Evolutionary conservation across 2,888 invertebrate genomes (phyloP).

Genomic region (Lochmaea capreae): DNA sequence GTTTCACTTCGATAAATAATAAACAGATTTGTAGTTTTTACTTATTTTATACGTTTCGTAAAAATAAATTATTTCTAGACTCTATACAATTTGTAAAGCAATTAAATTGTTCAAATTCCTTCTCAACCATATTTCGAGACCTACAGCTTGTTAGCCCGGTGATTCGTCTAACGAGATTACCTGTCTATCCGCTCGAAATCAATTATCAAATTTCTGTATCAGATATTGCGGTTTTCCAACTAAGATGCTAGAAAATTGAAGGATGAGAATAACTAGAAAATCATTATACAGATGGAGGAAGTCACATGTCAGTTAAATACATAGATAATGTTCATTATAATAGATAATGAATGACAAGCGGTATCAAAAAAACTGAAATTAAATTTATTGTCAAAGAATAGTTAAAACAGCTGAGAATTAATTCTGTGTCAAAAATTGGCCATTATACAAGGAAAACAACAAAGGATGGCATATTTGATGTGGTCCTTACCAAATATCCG

Average conservation of each 20-base stretch:
- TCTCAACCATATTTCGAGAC: constrained; percentile 9
- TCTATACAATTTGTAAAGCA: constrained; percentile 1
- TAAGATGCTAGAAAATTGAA: constrained; percentile 3
- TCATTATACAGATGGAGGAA: background rate
- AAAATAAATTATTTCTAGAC: background rate
- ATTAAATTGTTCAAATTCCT: constrained; percentile 22
- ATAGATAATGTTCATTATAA: background rate
- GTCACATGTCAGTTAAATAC: background rate
- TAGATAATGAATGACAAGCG: too few species aligned
- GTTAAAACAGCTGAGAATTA: too few species aligned
- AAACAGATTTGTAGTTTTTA: too few species aligned
- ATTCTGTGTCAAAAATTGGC: too few species aligned
- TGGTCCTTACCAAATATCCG: too few species aligned
- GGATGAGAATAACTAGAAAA: background rate
- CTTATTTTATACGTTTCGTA: background rate
- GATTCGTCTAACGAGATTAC: constrained; percentile 37
- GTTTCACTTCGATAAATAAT: too few species aligned
- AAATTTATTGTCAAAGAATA: too few species aligned
- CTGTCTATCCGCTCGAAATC: constrained; percentile 40
- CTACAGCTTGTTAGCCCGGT: constrained; percentile 32
- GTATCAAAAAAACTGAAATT: too few species aligned
- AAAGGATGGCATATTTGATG: too few species aligned
- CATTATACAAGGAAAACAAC: too few species aligned
- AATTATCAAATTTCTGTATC: constrained; percentile 42
- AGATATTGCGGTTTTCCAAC: constrained; percentile 34